A percentile compares a stretch with the other conserved stretches of the same genome.
phyloP scores from a whole-genome alignment of 2,113 vertebrate genomes.

The Chascanopsetta lugubris region DNA sequence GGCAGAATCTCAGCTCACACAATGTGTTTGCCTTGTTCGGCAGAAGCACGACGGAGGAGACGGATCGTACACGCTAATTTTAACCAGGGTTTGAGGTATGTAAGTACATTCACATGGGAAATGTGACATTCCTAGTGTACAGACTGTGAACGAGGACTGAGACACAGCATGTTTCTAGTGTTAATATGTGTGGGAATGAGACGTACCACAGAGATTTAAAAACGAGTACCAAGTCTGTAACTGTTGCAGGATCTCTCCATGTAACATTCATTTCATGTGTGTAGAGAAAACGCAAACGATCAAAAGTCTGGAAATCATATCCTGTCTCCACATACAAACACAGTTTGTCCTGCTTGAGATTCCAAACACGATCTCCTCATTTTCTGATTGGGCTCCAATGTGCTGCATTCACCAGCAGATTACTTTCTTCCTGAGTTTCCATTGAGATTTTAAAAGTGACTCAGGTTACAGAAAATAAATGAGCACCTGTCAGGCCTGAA shows the following conservation, averaged over 20 bases:
- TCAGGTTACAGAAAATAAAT: not conserved
- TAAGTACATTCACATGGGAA: slow-evolving; percentile 52
- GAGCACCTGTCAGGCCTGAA: not conserved
- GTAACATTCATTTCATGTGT: slow-evolving; percentile 9
- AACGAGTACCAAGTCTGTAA: slow-evolving; percentile 12
- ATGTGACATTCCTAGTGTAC: slow-evolving; percentile 34
- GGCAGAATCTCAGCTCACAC: slow-evolving; percentile 27
- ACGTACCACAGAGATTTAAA: slow-evolving; percentile 20
- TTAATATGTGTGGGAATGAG: slow-evolving; percentile 12
- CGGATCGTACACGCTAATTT: slow-evolving; percentile 25
- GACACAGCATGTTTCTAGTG: slow-evolving; percentile 33
- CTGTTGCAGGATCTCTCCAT: slow-evolving; percentile 10
- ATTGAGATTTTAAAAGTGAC: not conserved
- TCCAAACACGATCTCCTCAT: not conserved
- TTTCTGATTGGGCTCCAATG: not conserved
- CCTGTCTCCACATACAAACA: slow-evolving; percentile 2
- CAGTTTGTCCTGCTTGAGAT: not conserved
- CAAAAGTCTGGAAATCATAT: slow-evolving; percentile 8
- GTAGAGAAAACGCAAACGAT: slow-evolving; percentile 29
- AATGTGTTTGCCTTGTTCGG: slow-evolving; percentile 36
- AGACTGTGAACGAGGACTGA: slow-evolving; percentile 24
- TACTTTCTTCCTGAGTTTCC: not conserved
- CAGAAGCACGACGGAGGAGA: slow-evolving; percentile 18
- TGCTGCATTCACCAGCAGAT: not conserved
- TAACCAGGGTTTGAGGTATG: slow-evolving; percentile 62